Conservation (phyloP, 2,888 invertebrate species). For the Cerastis leucographa region DNA sequence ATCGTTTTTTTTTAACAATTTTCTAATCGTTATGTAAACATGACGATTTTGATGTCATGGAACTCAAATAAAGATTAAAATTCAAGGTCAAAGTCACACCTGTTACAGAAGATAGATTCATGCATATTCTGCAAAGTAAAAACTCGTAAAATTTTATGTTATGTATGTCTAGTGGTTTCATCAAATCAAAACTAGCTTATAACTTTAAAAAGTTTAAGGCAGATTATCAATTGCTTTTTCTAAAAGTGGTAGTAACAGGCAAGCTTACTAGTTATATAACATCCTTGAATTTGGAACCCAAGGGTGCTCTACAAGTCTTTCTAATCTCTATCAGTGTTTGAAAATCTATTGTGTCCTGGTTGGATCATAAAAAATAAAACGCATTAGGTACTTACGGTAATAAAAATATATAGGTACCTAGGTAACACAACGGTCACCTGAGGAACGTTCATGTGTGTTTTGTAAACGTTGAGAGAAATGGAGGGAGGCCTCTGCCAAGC, state of each 20-base stretch:
- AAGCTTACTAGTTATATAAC: background rate
- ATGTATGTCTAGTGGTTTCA: constrained; percentile 15
- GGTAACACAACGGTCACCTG: background rate
- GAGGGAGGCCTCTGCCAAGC: too few relatives aligned
- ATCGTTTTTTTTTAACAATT: constrained; percentile 25
- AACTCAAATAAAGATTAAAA: constrained; percentile 51
- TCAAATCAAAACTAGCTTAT: constrained; percentile 3
- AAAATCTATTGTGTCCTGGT: background rate
- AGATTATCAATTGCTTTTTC: background rate
- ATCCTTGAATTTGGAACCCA: background rate
- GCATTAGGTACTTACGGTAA: too few relatives aligned
- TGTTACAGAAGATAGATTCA: constrained; percentile 52
- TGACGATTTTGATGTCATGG: constrained; percentile 44
- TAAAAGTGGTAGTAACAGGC: background rate
- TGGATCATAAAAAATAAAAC: too few relatives aligned
- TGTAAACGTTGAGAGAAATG: too few relatives aligned
- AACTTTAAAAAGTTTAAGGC: background rate
- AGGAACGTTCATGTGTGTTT: too few relatives aligned
- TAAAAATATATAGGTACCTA: too few relatives aligned
- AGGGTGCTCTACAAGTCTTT: background rate
- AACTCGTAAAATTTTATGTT: constrained; percentile 30
- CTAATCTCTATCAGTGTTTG: background rate
- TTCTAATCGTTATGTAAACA: constrained; percentile 51
- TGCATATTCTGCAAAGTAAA: constrained; percentile 33
- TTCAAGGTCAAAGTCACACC: constrained; percentile 60